Conservation (phyloP, 2,888 invertebrate species). For the Drosophila acutilabella region DNA sequence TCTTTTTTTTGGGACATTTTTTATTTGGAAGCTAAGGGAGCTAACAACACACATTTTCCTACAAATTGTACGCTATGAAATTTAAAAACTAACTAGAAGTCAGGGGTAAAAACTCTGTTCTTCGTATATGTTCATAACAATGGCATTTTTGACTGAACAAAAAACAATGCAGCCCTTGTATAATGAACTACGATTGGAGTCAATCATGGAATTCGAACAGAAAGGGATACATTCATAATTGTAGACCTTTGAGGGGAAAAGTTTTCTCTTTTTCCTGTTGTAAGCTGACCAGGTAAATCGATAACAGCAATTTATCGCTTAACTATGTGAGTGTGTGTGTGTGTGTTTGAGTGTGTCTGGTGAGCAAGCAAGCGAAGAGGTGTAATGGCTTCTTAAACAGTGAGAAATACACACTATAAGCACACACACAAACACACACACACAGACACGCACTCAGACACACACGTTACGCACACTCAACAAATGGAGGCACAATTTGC, state of each 20-base stretch:
- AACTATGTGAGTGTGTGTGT: constrained; percentile 20
- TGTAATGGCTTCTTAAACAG: constrained; percentile 46
- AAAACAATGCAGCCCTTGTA: not conserved
- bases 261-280: constrained; percentile 1
- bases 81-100: too few relatives aligned
- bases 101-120: too few relatives aligned
- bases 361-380: constrained; percentile 20
- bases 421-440: constrained; percentile 7
- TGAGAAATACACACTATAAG: constrained; percentile 13
- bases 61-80: too few relatives aligned
- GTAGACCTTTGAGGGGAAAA: constrained; percentile 1
- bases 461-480: constrained; percentile 25
- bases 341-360: constrained; percentile 11
- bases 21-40: too few relatives aligned
- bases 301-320: constrained; percentile 68
- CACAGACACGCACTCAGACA: constrained; percentile 2
- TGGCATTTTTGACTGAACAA: not conserved
- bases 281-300: constrained; percentile 49
- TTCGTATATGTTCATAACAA: not conserved
- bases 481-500: constrained; percentile 63
- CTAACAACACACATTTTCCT: too few relatives aligned
- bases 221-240: constrained; percentile 18
- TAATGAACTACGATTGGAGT: constrained; percentile 1
- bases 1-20: too few relatives aligned
- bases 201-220: constrained; percentile 15